Evolutionary conservation across 2,797 vertebrate species (phyloP).

Genomic region (Poecilia gillii): DNA sequence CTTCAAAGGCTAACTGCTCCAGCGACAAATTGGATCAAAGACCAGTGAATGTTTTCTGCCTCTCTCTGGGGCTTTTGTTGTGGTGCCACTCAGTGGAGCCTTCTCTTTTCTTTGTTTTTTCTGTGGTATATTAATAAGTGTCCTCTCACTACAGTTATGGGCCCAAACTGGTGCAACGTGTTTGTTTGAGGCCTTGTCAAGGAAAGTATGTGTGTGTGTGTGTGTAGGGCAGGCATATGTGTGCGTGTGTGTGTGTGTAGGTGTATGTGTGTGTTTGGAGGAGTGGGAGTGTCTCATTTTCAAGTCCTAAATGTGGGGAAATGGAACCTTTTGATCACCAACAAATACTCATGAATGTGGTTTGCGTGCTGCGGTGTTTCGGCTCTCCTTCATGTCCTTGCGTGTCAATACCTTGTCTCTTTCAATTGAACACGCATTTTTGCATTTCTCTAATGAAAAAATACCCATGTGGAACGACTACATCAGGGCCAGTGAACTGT

Average conservation of each 20-base stretch:
- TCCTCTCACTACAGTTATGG: slow-evolving; percentile 63
- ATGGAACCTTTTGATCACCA: slow-evolving; percentile 38
- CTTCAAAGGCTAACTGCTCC: slow-evolving; percentile 68
- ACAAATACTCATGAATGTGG: slow-evolving; percentile 22
- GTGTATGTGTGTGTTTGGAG: not conserved
- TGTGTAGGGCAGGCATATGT: not conserved
- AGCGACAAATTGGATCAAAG: slow-evolving; percentile 75
- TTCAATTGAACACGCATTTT: slow-evolving; percentile 12
- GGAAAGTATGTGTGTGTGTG: slow-evolving; percentile 25
- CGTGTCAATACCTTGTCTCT: slow-evolving; percentile 7
- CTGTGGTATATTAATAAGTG: slow-evolving; percentile 66
- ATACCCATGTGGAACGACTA: not conserved
- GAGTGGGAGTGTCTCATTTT: slow-evolving; percentile 10
- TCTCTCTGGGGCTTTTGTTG: slow-evolving; percentile 58
- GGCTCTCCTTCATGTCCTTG: not conserved
- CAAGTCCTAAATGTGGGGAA: slow-evolving; percentile 34
- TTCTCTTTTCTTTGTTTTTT: slow-evolving; percentile 37
- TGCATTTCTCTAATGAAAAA: slow-evolving; percentile 10
- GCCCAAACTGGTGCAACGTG: slow-evolving; percentile 50
- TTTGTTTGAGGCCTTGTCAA: slow-evolving; percentile 45
- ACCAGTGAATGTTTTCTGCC: slow-evolving; percentile 64
- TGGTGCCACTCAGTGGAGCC: slow-evolving; percentile 61
- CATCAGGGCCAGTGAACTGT: not conserved
- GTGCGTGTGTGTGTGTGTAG: not conserved
- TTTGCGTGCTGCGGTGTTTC: slow-evolving; percentile 28